Conservation (phyloP, 2,888 invertebrate genomes). For the Phoenoteleia sp. region DNA sequence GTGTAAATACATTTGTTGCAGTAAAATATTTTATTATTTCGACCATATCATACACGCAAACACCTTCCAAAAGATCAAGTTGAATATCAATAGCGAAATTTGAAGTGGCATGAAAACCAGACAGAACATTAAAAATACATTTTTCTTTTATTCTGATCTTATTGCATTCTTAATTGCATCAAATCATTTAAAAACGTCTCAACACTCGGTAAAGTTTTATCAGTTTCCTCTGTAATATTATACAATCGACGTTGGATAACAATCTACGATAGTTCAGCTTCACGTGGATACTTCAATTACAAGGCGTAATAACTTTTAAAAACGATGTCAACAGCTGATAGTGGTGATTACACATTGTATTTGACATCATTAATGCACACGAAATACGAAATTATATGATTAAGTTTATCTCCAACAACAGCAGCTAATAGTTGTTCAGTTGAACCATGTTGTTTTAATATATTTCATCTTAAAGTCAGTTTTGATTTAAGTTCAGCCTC, state of each 20-base stretch:
- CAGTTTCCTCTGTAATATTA: conserved; percentile 36
- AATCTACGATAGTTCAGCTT: conserved; percentile 59
- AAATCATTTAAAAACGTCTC: conserved; percentile 53
- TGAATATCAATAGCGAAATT: no score
- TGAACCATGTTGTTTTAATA: not conserved
- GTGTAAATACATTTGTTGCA: conserved; percentile 9
- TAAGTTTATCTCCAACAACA: conserved; percentile 50
- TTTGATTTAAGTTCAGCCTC: conserved; percentile 3
- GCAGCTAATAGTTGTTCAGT: conserved; percentile 57
- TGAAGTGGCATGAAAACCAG: no score
- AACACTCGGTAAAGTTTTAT: conserved; percentile 31
- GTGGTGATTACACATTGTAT: conserved; percentile 32
- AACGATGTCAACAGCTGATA: conserved; percentile 47
- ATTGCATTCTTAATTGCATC: no score
- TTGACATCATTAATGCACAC: conserved; percentile 60
- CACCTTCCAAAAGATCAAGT: no score
- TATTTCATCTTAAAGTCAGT: not conserved
- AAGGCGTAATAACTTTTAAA: conserved; percentile 66
- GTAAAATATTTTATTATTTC: conserved; percentile 56
- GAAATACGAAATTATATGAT: conserved; percentile 30
- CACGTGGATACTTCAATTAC: conserved; percentile 58
- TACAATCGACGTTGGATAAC: conserved; percentile 60
- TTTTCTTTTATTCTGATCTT: no score
- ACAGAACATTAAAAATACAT: no score
- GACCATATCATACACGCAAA: no score